Percentiles rank a stretch among this genome's conserved stretches.
phyloP scores from a whole-genome alignment of 2,888 invertebrate genomes.

The Agrochola macilenta region DNA sequence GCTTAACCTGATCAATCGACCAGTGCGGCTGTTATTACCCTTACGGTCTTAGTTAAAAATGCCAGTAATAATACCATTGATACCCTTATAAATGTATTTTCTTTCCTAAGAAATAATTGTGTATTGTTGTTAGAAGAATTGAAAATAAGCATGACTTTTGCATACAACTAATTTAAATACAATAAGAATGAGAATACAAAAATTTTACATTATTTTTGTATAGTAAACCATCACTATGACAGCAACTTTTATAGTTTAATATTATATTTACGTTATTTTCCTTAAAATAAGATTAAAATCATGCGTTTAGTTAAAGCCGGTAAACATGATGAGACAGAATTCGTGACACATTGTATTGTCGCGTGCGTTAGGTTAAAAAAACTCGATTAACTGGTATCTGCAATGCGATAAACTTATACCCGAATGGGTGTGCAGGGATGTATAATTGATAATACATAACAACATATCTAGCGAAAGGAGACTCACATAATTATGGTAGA shows the following conservation, averaged over 20 bases:
- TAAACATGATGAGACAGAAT: conserved; percentile 5
- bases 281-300: background rate
- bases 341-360: background rate
- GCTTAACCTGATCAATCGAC: no score
- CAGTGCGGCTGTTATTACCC: no score
- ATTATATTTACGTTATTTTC: background rate
- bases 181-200: conserved; percentile 6
- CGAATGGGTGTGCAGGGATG: no score
- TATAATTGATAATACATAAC: no score
- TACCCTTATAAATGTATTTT: background rate
- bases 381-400: no score
- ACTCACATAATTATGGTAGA: no score
- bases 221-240: background rate
- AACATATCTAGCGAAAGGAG: no score
- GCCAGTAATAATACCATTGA: background rate
- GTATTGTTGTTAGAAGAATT: conserved; percentile 21
- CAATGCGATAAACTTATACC: no score
- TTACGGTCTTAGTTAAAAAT: background rate
- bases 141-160: conserved; percentile 26
- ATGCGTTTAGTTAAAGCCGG: background rate
- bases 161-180: conserved; percentile 11
- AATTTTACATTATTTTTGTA: background rate
- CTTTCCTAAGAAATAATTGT: background rate
- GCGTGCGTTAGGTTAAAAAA: background rate
- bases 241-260: background rate